These are phyloP conservation scores for Vulpes lagopus DNA, from an alignment of 2,113 vertebrate species.

Conservation along the genomic window DNA sequence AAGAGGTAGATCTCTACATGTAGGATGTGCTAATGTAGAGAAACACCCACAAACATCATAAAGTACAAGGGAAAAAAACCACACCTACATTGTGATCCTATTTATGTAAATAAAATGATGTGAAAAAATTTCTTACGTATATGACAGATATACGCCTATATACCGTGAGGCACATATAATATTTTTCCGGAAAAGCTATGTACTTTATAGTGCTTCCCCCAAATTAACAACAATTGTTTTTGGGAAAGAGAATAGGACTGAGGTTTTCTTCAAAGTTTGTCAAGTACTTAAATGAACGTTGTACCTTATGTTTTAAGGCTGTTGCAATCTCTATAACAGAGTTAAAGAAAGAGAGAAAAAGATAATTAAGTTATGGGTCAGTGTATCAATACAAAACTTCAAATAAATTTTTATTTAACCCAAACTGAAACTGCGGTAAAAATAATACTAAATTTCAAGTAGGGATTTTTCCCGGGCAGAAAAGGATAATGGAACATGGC, in stretches of 20 bases:
- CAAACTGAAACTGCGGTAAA: not conserved
- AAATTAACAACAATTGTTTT: not conserved
- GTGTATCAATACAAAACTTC: not conserved
- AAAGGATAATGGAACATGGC: not conserved
- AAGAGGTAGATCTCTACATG: not conserved
- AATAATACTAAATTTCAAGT: not conserved
- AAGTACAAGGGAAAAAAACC: not conserved
- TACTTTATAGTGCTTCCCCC: not conserved
- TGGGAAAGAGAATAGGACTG: not conserved
- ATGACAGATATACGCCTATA: not conserved
- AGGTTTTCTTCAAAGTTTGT: not conserved
- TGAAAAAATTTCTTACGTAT: not conserved
- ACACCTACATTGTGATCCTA: not conserved
- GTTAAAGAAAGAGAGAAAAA: not conserved
- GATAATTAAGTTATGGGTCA: not conserved
- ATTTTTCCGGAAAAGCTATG: not conserved
- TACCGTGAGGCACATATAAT: not conserved
- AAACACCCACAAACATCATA: not conserved
- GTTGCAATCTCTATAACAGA: not conserved
- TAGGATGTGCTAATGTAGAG: not conserved
- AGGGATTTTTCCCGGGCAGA: not conserved
- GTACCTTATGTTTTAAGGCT: not conserved
- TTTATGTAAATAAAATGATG: not conserved
- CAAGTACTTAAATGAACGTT: not conserved
- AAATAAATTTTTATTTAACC: conserved; percentile 18